Percentiles rank a stretch among this genome's conserved stretches.
phyloP scores from a whole-genome alignment of 2,113 vertebrate genomes.

The Promerops cafer region DNA sequence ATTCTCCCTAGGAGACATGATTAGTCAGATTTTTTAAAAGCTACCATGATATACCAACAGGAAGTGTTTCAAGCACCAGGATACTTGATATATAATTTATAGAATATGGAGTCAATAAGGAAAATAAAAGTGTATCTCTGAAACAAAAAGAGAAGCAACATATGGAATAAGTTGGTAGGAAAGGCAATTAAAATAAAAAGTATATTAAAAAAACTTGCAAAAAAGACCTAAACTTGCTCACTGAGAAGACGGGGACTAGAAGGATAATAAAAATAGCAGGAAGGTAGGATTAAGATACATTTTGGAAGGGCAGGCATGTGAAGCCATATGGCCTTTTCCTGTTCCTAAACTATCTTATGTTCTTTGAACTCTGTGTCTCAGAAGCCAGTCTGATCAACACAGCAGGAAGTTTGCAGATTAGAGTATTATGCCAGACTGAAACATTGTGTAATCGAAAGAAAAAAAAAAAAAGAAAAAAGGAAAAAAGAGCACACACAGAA shows the following conservation, averaged over 20 bases:
- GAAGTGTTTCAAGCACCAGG: neutral
- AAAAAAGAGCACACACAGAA: neutral
- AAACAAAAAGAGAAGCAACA: constrained; percentile 19
- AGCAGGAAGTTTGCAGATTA: constrained; percentile 63
- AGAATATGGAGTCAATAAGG: neutral
- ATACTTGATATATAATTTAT: neutral
- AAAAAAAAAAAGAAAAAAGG: neutral
- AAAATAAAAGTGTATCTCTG: neutral
- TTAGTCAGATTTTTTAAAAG: neutral
- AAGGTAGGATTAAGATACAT: constrained; percentile 61
- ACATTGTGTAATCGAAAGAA: neutral
- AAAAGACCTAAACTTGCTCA: neutral
- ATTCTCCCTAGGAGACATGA: neutral
- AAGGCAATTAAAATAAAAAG: constrained; percentile 26
- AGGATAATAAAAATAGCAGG: constrained; percentile 54
- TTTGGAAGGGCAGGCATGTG: constrained; percentile 49
- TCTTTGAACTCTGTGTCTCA: constrained; percentile 61
- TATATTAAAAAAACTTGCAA: neutral
- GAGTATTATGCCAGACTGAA: constrained; percentile 51
- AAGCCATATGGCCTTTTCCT: constrained; percentile 60
- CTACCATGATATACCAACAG: neutral
- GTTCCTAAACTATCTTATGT: constrained; percentile 48
- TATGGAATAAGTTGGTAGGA: constrained; percentile 32
- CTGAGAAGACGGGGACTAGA: neutral
- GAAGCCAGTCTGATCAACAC: constrained; percentile 47